Evolutionary conservation across 2,113 vertebrate species (phyloP).

Genomic region (Lamprologus speciosus): DNA sequence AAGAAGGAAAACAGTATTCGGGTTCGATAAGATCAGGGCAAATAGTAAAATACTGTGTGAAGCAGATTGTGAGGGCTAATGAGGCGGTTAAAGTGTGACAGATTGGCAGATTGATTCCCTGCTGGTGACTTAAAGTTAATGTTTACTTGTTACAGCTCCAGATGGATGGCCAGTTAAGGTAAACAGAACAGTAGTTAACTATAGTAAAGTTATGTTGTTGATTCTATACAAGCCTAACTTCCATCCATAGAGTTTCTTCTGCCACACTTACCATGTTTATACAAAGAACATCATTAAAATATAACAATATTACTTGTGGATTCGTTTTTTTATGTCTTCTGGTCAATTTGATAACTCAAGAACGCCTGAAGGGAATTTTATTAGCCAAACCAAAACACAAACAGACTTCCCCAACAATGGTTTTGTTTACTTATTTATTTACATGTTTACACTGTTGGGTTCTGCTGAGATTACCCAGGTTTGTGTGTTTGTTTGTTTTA

Average conservation of each 20-base stretch:
- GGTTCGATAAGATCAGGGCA: background rate
- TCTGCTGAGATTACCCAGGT: background rate
- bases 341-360: background rate
- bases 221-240: background rate
- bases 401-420: background rate
- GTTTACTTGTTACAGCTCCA: background rate
- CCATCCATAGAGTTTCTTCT: background rate
- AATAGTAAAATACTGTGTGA: background rate
- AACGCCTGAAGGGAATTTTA: background rate
- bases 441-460: background rate
- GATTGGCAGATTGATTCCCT: slow-evolving; percentile 13
- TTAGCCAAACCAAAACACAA: background rate
- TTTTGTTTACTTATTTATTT: background rate
- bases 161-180: background rate
- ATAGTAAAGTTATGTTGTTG: background rate
- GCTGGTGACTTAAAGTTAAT: slow-evolving; percentile 11
- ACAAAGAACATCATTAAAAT: background rate
- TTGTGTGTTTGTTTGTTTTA: background rate
- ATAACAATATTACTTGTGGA: background rate
- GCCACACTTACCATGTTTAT: background rate
- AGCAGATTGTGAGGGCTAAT: slow-evolving; percentile 3
- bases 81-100: background rate
- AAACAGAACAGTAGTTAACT: background rate
- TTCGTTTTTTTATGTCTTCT: background rate
- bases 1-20: background rate